Conservation (phyloP, 2,888 invertebrate species). For the Drosophila colorata region DNA sequence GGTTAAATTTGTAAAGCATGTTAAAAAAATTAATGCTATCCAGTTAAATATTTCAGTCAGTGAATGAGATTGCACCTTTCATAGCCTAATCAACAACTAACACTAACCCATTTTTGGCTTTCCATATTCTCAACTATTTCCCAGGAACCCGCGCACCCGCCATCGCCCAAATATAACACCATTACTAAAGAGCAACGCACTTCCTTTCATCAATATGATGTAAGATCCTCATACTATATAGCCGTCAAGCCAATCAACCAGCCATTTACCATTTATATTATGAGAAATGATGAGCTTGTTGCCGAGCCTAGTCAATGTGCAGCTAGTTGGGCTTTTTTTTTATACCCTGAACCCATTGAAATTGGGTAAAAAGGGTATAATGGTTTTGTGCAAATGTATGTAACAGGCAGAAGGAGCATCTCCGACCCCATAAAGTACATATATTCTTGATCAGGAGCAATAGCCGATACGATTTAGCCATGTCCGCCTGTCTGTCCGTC, state of each 20-base stretch:
- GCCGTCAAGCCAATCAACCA: conserved; percentile 15
- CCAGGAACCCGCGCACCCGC: conserved; percentile 81
- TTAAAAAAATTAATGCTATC: too few relatives aligned
- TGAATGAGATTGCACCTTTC: not conserved
- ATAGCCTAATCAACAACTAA: conserved; percentile 13
- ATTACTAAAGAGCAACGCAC: conserved; percentile 84
- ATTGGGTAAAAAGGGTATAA: too few relatives aligned
- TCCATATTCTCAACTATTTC: conserved; percentile 27
- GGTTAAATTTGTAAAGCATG: not conserved
- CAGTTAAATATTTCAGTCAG: not conserved
- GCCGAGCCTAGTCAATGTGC: conserved; percentile 50
- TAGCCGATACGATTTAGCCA: too few relatives aligned
- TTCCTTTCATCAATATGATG: conserved; percentile 85
- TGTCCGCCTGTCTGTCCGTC: too few relatives aligned
- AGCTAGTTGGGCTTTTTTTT: conserved; percentile 25
- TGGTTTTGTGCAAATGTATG: too few relatives aligned
- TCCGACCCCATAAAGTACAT: too few relatives aligned
- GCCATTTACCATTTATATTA: conserved; percentile 33
- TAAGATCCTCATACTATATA: conserved; percentile 72
- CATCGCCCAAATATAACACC: conserved; percentile 83
- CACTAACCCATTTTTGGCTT: conserved; percentile 40
- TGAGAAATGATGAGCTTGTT: conserved; percentile 51
- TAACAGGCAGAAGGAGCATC: too few relatives aligned
- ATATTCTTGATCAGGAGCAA: too few relatives aligned
- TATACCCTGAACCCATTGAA: too few relatives aligned